Base-by-base conservation (phyloP, 1,140 invertebrate species). In the Pogonomyrmex californicus region DNA sequence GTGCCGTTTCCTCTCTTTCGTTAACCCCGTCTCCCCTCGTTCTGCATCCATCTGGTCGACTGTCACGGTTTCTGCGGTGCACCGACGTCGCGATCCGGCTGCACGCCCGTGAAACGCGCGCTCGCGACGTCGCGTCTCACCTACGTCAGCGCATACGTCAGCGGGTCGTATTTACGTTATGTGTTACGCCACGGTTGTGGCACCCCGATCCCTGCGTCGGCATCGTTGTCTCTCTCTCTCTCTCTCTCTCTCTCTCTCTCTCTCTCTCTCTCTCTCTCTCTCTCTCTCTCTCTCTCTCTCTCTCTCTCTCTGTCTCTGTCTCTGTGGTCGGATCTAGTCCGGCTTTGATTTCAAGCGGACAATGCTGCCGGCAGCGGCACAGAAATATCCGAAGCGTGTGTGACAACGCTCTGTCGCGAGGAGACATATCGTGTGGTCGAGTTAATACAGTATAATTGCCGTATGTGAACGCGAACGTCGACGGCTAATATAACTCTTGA, bases 101-200 rank as follows among this genome's bases (percentile, higher is more conserved):
- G 54, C 85, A 47, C 70, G 85, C 66, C 77, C 86, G 79, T 65
- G 68, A 83, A 87, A 87, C 86, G 51, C 78, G 58, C 51, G 58
- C 71, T 83, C 68, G 68, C 75, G 87, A 86, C 73, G 75, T 79
- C 85, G 60, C 58, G 41, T 66, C 36, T 77, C 75, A 56, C 56
- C 73, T 79, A 70, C 75, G 89, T 89, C 89, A 90, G 89, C 89
- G 58, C 77, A 87, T 83, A 85, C 88, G 87, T 86, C 86, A 87
- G 75, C 88, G 70, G 0, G 10, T 76, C 44, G 51, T 73, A 85
- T 77, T 88, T 56, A 73, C 83, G 62, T 77, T 78, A 62, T 44
- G 33, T 70, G 87, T 78, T 85, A 70, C 66, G 49, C 10, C 60
- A 44, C 9, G 23, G 63, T 66, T 65, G 82, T 33, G 56, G 54